These are phyloP conservation scores for Lophura nycthemera DNA, from an alignment of 2,113 vertebrate genomes.

Conservation along the genomic window DNA sequence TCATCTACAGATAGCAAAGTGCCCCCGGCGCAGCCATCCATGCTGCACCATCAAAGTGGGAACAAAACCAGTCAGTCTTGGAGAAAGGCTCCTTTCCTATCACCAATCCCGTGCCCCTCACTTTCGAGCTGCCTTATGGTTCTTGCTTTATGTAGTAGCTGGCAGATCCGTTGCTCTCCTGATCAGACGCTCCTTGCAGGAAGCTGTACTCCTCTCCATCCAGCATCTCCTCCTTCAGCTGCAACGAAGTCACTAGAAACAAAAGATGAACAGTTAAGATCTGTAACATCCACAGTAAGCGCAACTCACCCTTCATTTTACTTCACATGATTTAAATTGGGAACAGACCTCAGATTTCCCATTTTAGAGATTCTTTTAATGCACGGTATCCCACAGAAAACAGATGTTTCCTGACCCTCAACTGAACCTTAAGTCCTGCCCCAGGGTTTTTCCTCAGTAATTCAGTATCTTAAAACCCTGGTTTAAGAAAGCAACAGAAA, in stretches of 20 bases:
- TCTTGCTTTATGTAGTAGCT: conserved; percentile 98
- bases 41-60: conserved; percentile 45
- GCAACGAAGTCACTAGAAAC: conserved; percentile 86
- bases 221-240: conserved; percentile 91
- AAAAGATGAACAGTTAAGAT: background rate
- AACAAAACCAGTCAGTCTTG: conserved; percentile 59
- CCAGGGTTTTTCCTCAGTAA: background rate
- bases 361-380: background rate
- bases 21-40: conserved; percentile 67
- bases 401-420: background rate
- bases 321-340: background rate
- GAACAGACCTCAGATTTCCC: background rate
- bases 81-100: conserved; percentile 68
- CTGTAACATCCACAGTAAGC: background rate
- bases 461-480: background rate
- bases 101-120: background rate
- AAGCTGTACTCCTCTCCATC: conserved; percentile 93
- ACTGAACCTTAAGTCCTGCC: background rate
- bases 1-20: conserved; percentile 79
- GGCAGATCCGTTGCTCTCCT: conserved; percentile 96
- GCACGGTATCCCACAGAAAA: background rate
- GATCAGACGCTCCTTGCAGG: conserved; percentile 93
- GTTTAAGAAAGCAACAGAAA: background rate
- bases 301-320: background rate
- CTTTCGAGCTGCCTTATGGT: conserved; percentile 79